Conservation (phyloP, 2,797 vertebrate genomes). For the Anas bahamensis region DNA sequence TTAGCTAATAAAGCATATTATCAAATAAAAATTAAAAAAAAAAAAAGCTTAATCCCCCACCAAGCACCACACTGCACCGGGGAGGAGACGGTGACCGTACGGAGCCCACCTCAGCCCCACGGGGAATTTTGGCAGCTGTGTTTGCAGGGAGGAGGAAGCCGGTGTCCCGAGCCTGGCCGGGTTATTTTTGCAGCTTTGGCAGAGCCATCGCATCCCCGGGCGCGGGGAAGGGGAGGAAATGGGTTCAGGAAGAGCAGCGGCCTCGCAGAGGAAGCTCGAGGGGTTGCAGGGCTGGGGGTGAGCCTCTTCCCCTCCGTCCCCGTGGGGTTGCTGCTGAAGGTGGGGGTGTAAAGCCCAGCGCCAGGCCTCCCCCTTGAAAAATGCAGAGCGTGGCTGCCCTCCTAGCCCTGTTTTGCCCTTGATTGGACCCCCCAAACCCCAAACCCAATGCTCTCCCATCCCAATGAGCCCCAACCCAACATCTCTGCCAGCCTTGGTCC, state of each 20-base stretch:
- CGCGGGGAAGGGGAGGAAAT: not conserved
- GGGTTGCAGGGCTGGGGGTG: not conserved
- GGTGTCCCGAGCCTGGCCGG: not conserved
- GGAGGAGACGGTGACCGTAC: not conserved
- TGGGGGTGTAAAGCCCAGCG: not conserved
- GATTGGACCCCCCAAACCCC: not conserved
- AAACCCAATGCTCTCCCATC: not conserved
- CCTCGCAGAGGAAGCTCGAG: fast-evolving
- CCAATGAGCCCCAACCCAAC: not conserved
- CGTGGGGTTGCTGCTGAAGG: not conserved
- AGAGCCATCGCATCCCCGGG: fast-evolving
- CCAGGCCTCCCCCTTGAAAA: not conserved
- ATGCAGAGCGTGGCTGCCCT: not conserved
- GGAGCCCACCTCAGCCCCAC: not conserved
- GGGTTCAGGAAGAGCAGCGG: not conserved
- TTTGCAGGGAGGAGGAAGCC: not conserved
- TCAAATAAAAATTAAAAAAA: not conserved
- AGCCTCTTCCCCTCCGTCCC: not conserved
- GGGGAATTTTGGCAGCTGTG: not conserved
- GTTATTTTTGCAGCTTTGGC: constrained; percentile 9
- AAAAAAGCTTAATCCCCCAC: not conserved
- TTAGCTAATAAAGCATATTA: constrained; percentile 42
- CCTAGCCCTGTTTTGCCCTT: not conserved
- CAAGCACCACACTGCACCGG: constrained; percentile 8
- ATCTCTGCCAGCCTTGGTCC: not conserved